Base-by-base conservation (phyloP, 2,797 vertebrate genomes). In the Streptopelia turtur region DNA sequence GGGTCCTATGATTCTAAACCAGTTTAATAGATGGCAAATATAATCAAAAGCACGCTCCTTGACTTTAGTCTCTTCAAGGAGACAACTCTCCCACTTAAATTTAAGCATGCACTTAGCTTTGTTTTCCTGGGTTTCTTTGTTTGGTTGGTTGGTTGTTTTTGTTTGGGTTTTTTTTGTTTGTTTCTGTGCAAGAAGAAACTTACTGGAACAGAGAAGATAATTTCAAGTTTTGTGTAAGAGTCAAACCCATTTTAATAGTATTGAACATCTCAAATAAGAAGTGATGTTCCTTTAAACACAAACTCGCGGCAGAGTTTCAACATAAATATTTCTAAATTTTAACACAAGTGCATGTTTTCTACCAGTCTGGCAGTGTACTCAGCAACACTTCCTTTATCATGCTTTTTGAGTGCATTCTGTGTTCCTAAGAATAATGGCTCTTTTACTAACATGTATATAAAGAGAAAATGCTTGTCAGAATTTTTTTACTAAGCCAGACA, bases 371-470 rank as follows among this genome's bases (percentile, higher is more conserved):
- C 31, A 84, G 22, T 13, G 20, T 69, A 65, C 33, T 88, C 30
- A 20, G 49, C 8, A 78, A 9, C 33, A 66, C 22, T 93, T 20
- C 28, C 27, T 91, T 94, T 79, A 87, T 90, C 47, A 69, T 45
- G 22, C 11, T 72, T 93, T 91, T 70, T 70, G 59, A 93, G 77
- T 49, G 28, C 35, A 31, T 82, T 81, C 1, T 2, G 10, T 76
- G 24, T 49, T 90, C 28, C 76, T 61, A n/a, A 86, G 69, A 93
- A 74, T 94, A 97, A 92, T 90, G 76, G n/a, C 6, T 16, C 59
- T 95, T 93, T 90, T 89, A 82, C 94, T 90, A 95, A 59, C 55
- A 49, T 14, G 33, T 74, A 79, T 78, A 90, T 76, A 92, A 85
- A 93, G 45, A 87, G 59, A 88, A 96, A 92, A 84, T 37, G 55